Percentiles rank a stretch among this genome's conserved stretches.
Conservation (phyloP, 2,888 invertebrate species). For the Agonopterix heracliana region DNA sequence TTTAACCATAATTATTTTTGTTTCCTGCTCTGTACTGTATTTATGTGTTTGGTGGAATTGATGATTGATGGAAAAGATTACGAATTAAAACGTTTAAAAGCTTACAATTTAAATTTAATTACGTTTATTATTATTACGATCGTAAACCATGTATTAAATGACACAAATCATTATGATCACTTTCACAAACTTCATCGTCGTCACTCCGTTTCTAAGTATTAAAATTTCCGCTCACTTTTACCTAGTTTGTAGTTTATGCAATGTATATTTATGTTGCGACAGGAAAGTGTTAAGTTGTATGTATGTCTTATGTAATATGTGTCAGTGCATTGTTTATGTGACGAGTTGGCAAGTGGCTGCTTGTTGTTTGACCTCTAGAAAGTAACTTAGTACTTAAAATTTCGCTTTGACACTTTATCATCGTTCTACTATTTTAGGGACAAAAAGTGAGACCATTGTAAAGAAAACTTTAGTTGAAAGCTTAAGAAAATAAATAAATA, state of each 20-base stretch:
- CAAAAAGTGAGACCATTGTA: too few relatives aligned
- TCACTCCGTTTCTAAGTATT: constrained; percentile 4
- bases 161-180: constrained; percentile 9
- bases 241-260: constrained; percentile 7
- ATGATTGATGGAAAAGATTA: too few relatives aligned
- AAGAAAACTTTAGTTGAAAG: too few relatives aligned
- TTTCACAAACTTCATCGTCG: constrained; percentile 6
- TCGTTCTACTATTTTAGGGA: too few relatives aligned
- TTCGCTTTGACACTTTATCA: too few relatives aligned
- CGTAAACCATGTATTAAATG: constrained; percentile 5
- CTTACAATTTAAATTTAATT: constrained; percentile 1
- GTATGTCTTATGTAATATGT: neutral
- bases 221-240: constrained; percentile 9
- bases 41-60: too few relatives aligned
- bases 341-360: neutral
- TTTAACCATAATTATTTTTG: too few relatives aligned
- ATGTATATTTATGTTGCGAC: constrained; percentile 1
- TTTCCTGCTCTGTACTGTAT: too few relatives aligned
- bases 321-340: neutral
- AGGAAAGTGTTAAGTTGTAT: constrained; percentile 1
- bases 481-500: too few relatives aligned
- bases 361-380: too few relatives aligned
- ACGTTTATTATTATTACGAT: constrained; percentile 4
- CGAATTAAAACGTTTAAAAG: too few relatives aligned
- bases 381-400: too few relatives aligned